Percentiles rank a stretch among this genome's conserved stretches.
These are phyloP conservation scores for Hippoglossus stenolepis DNA, from an alignment of 2,113 vertebrate genomes.

Conservation along the genomic window DNA sequence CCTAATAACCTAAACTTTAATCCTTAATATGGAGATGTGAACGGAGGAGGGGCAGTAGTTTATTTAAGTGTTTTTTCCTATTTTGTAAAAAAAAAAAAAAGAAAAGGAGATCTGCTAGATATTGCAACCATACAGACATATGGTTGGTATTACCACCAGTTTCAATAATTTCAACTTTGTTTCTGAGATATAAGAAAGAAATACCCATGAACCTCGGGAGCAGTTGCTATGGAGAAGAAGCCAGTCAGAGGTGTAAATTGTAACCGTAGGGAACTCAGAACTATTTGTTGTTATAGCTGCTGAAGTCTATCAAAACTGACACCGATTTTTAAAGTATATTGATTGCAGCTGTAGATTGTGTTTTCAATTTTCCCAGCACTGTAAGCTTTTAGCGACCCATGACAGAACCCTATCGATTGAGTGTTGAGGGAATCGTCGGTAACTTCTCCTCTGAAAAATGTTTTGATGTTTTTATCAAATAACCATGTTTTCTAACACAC, in stretches of 20 bases:
- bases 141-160: no score
- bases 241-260: background rate
- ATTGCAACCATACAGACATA: no score
- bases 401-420: background rate
- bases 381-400: background rate
- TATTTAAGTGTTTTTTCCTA: no score
- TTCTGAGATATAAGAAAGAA: no score
- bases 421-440: background rate
- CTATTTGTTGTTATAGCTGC: background rate
- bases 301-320: background rate
- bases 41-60: no score
- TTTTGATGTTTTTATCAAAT: background rate
- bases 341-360: background rate
- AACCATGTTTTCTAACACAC: background rate
- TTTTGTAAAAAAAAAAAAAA: no score
- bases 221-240: background rate
- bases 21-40: background rate
- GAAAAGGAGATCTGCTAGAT: no score
- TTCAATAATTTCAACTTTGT: no score
- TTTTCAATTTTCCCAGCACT: background rate
- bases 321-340: background rate
- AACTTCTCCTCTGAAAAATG: background rate
- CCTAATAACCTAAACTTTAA: background rate
- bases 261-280: background rate
- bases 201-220: background rate